Evolutionary conservation across 2,113 vertebrate species (phyloP), one percentile per base, ranked within the genome.

Genomic region (Caranx melampygus): DNA sequence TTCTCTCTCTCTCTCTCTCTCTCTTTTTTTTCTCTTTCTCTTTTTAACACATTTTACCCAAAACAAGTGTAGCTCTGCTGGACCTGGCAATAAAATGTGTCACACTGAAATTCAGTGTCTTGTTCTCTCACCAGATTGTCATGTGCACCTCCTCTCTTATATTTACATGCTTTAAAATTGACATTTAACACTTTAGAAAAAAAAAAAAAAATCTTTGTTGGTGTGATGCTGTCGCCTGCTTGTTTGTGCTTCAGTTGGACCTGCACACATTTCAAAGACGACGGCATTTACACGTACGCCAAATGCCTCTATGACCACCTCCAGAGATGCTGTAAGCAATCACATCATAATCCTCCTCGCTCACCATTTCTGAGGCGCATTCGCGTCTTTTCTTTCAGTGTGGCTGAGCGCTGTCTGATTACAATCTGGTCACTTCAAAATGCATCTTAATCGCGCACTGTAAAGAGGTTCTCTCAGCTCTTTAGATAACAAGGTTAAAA

Each of bases 401-500:
- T 49, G 13, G 52, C 31, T 52, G 13, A 60, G 45, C 57, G 9
- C 21, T 63, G 15, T 58, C 20, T 45, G 67, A 74, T 61, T 71
- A 55, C 18, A 74, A 21, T 59, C 15, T 44, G 57, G 78, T 81
- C 47, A 33, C 33, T 60, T 68, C n/a, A 62, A 64, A 80, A 84
- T 62, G 70, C 51, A 49, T 77, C 37, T 58, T 67, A 80, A 76
- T 68, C 0, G 5, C 21, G n/a, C 11, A 45, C 8, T 45, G 44
- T 47, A 35, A 55, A 40, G 57, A 65, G 66, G 52, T 54, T 82
- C 21, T 80, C 57, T 21, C 63, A 76, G 40, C 62, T 47, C 61
- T 75, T 78, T 2, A 40, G 57, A 83, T 77, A 75, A 80, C 60
- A 78, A 84, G 65, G 78, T 81, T 72, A 59, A 60, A 31, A 69